Evolutionary conservation across 2,797 vertebrate genomes (phyloP).

Genomic region (Erethizon dorsatum): DNA sequence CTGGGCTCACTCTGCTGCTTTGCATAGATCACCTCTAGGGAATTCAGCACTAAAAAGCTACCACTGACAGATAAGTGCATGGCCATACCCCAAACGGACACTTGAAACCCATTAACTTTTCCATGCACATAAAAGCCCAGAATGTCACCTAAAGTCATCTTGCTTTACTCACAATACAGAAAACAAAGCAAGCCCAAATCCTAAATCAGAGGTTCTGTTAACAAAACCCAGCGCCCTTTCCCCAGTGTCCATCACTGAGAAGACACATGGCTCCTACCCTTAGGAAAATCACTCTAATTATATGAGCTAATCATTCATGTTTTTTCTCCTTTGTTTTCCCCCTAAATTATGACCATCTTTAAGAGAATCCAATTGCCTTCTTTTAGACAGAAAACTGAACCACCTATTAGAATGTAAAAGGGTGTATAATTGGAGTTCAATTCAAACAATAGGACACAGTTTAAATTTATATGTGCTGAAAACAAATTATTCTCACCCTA

Average conservation of each 20-base stretch:
- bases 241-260: not conserved
- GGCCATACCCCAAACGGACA: not conserved
- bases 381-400: slow-evolving; percentile 67
- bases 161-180: not conserved
- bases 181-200: not conserved
- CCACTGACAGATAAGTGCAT: not conserved
- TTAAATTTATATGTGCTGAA: slow-evolving; percentile 65
- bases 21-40: not conserved
- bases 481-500: slow-evolving; percentile 46
- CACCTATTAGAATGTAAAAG: slow-evolving; percentile 71
- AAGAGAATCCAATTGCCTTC: slow-evolving; percentile 62
- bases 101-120: not conserved
- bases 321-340: not conserved
- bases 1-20: not conserved
- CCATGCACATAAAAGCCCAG: not conserved
- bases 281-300: slow-evolving; percentile 54
- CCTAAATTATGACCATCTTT: slow-evolving; percentile 66
- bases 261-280: not conserved
- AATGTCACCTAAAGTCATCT: not conserved
- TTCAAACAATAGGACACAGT: slow-evolving; percentile 45
- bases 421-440: slow-evolving; percentile 69
- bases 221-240: not conserved
- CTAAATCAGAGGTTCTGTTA: not conserved
- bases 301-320: slow-evolving; percentile 52
- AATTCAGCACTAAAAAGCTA: not conserved